A percentile compares a stretch with the other conserved stretches of the same genome.
Conservation (phyloP, 2,797 vertebrate species). For the Acropternis orthonyx region DNA sequence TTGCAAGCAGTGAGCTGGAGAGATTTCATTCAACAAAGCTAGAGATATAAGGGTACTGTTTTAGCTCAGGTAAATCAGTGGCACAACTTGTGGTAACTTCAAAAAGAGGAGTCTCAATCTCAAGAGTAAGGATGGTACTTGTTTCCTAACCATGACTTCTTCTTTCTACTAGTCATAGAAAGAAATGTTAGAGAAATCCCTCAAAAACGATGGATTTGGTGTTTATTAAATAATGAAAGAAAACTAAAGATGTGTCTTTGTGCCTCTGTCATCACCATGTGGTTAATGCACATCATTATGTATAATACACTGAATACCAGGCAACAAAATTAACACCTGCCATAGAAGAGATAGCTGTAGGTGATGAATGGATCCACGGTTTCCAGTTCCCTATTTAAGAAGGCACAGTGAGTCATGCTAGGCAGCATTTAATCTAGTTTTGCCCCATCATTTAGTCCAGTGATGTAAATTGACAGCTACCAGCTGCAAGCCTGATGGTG, state of each 20-base stretch:
- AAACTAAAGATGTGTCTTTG: not conserved
- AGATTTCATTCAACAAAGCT: not conserved
- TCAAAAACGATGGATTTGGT: not conserved
- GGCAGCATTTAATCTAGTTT: not conserved
- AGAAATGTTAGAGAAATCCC: not conserved
- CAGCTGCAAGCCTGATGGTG: not conserved
- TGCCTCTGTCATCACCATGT: not conserved
- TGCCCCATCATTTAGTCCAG: not conserved
- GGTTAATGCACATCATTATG: not conserved
- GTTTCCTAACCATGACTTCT: not conserved
- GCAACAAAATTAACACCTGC: not conserved
- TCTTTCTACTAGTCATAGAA: not conserved
- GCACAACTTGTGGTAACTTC: not conserved
- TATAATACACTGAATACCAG: fast-evolving
- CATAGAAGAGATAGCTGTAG: not conserved
- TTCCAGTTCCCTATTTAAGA: not conserved
- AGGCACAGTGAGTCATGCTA: not conserved
- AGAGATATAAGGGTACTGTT: not conserved
- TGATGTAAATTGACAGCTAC: not conserved
- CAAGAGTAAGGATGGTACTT: not conserved
- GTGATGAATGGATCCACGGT: not conserved
- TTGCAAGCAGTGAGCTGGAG: not conserved
- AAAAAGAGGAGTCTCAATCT: not conserved
- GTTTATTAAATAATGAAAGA: not conserved
- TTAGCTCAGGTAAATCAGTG: not conserved